Evolutionary conservation across 2,888 invertebrate genomes (phyloP).

Genomic region (Mimas tiliae): DNA sequence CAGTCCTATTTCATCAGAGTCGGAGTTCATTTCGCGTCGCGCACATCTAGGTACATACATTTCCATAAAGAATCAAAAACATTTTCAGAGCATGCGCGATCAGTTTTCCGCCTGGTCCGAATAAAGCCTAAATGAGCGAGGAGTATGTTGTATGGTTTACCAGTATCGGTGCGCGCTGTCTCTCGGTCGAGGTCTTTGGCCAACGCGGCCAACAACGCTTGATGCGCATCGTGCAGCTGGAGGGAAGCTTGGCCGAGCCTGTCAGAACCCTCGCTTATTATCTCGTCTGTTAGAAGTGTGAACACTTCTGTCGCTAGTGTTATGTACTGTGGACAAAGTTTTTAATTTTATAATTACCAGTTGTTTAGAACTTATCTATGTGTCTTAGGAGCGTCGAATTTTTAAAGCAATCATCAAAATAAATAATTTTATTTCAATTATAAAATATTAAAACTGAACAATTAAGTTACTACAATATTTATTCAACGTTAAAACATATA

Average conservation of each 20-base stretch:
- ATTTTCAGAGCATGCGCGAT: background rate
- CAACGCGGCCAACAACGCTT: slow-evolving; percentile 93
- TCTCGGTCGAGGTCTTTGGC: slow-evolving; percentile 96
- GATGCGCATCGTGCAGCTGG: slow-evolving; percentile 93
- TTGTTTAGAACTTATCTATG: background rate
- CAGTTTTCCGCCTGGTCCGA: background rate
- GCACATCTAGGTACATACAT: too few relatives aligned
- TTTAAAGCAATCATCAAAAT: too few relatives aligned
- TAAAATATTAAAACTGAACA: too few relatives aligned
- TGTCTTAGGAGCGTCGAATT: too few relatives aligned
- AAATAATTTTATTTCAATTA: too few relatives aligned
- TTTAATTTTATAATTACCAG: too few relatives aligned
- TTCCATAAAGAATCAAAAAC: too few relatives aligned
- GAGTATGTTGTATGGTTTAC: slow-evolving; percentile 43
- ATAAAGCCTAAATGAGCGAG: background rate
- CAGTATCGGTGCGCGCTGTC: slow-evolving; percentile 91
- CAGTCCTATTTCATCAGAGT: too few relatives aligned
- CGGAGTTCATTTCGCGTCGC: too few relatives aligned
- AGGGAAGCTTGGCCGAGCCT: slow-evolving; percentile 79
- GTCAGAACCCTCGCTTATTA: slow-evolving; percentile 89
- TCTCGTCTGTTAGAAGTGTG: slow-evolving; percentile 92
- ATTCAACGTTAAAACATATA: too few relatives aligned
- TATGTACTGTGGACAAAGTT: slow-evolving; percentile 87
- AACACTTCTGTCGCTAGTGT: slow-evolving; percentile 94
- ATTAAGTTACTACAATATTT: too few relatives aligned